Conservation (phyloP, 1,140 invertebrate species). For the Heliconius hermathena region DNA sequence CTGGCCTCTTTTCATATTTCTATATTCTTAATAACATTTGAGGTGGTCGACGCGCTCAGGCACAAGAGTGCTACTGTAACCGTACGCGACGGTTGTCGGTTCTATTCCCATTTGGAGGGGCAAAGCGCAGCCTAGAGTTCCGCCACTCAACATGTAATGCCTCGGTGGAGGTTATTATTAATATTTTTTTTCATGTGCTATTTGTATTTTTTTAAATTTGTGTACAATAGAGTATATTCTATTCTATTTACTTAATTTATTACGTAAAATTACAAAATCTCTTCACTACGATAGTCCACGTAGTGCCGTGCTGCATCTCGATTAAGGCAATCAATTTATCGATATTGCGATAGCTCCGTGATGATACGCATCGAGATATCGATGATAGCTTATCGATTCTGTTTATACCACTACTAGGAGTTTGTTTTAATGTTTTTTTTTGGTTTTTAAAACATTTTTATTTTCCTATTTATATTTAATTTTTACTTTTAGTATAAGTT, state of each 20-base stretch:
- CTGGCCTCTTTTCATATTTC: no score
- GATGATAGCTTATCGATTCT: slow-evolving; percentile 44
- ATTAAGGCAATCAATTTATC: slow-evolving; percentile 38
- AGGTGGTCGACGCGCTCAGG: no score
- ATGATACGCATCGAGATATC: slow-evolving; percentile 45
- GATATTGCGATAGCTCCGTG: slow-evolving; percentile 44
- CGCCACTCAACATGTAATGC: no score
- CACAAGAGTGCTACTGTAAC: no score
- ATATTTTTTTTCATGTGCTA: no score
- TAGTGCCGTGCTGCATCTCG: slow-evolving; percentile 47
- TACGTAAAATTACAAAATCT: slow-evolving; percentile 27
- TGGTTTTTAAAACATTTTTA: slow-evolving; percentile 7
- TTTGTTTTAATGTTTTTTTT: slow-evolving; percentile 30
- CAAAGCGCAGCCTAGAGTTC: no score
- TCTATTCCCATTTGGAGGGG: no score
- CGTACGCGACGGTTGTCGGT: no score
- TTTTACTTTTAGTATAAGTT: neutral
- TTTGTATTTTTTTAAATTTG: neutral
- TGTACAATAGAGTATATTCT: neutral
- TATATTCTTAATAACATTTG: no score
- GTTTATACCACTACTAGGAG: slow-evolving; percentile 25
- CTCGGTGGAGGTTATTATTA: no score
- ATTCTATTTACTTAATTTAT: neutral
- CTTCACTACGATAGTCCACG: slow-evolving; percentile 44
- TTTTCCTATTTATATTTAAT: neutral